Percentiles rank a stretch among this genome's conserved stretches.
Conservation (phyloP, 1,140 invertebrate species). For the Drosophila kohkoa region DNA sequence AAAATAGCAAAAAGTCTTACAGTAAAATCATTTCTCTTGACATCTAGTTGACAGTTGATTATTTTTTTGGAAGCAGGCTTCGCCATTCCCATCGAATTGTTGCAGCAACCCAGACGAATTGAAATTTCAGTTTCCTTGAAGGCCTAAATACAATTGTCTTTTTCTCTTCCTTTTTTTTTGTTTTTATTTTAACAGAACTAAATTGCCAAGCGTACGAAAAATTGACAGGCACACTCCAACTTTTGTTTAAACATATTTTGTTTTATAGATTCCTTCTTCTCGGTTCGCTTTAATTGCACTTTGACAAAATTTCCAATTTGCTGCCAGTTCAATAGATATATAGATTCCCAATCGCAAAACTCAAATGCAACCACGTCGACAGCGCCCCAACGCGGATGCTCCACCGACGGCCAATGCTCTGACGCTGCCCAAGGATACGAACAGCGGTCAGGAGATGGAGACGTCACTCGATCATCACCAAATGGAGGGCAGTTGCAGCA, state of each 20-base stretch:
- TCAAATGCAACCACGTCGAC: conserved; percentile 45
- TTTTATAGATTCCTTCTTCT: conserved; percentile 27
- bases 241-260: conserved; percentile 37
- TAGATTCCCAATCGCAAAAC: not conserved
- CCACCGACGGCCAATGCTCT: conserved; percentile 29
- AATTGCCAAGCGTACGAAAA: conserved; percentile 55
- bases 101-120: conserved; percentile 28
- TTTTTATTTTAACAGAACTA: conserved; percentile 55
- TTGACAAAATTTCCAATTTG: conserved; percentile 31
- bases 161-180: too few relatives aligned
- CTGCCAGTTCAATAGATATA: conserved; percentile 17
- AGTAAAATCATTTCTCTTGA: not conserved
- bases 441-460: not conserved
- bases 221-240: conserved; percentile 26
- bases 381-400: conserved; percentile 33
- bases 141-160: conserved; percentile 7
- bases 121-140: conserved; percentile 46
- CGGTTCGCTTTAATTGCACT: conserved; percentile 23
- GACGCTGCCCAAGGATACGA: conserved; percentile 6
- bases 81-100: conserved; percentile 30
- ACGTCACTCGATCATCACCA: too few relatives aligned
- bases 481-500: not conserved
- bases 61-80: conserved; percentile 25
- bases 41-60: conserved; percentile 1
- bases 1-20: not conserved